Percentiles rank a stretch among this genome's conserved stretches.
Conservation (phyloP, 1,140 invertebrate genomes). For the Drosophila aff. region DNA sequence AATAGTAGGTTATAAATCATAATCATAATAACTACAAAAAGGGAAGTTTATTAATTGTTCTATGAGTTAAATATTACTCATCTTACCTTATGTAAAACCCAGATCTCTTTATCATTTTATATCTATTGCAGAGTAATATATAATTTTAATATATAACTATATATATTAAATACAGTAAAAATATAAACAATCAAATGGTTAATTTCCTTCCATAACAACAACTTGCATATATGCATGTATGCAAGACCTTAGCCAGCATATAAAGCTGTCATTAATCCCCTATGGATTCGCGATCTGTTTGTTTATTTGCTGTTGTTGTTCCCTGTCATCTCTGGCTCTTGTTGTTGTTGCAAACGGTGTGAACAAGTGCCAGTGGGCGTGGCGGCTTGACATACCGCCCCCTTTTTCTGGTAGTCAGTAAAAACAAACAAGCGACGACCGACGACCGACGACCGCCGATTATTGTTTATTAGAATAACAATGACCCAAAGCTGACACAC, state of each 20-base stretch:
- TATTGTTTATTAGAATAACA: constrained; percentile 56
- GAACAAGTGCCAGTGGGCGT: constrained; percentile 43
- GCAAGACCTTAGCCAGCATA: not conserved
- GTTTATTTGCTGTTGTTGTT: constrained; percentile 5
- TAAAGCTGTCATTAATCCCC: constrained; percentile 7
- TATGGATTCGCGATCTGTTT: constrained; percentile 32
- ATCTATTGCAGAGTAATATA: not conserved
- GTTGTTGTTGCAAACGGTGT: constrained; percentile 24
- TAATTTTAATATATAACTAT: not conserved
- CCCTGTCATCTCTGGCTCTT: not conserved
- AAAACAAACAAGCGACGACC: constrained; percentile 34
- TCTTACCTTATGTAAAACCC: not conserved
- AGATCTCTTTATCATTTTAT: not conserved
- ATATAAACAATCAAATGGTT: not conserved
- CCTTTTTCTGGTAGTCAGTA: constrained; percentile 21
- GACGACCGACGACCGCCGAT: constrained; percentile 23
- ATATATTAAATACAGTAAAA: not conserved
- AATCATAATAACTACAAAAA: no score
- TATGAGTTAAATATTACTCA: not conserved
- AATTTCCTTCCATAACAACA: constrained; percentile 1
- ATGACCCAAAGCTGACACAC: constrained; percentile 47
- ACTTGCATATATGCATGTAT: not conserved
- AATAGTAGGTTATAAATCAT: no score
- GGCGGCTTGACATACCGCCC: not conserved
- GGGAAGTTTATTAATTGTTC: no score